Conservation (phyloP, 2,888 invertebrate species). For the Seira sanloemensis region DNA sequence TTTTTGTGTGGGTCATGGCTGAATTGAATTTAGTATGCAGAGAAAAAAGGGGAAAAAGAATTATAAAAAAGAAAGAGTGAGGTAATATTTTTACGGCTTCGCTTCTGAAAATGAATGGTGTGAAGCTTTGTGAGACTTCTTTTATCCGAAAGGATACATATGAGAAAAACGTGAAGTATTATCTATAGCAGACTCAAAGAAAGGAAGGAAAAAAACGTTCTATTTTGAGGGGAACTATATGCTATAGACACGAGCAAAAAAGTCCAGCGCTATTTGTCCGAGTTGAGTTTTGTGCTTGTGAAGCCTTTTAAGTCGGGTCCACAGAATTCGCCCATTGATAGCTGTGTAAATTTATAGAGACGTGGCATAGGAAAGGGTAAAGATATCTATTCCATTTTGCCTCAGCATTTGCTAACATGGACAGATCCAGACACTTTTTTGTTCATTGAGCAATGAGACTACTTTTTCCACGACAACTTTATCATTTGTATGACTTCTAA, state of each 20-base stretch:
- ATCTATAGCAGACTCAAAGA: neutral
- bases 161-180: neutral
- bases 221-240: slow-evolving; percentile 45
- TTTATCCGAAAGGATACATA: neutral
- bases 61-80: slow-evolving; percentile 17
- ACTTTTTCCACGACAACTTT: too few species aligned
- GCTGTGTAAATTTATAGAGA: neutral
- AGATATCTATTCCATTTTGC: too few species aligned
- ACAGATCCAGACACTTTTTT: too few species aligned
- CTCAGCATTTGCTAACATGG: too few species aligned
- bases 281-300: slow-evolving; percentile 53
- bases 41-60: slow-evolving; percentile 7
- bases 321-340: slow-evolving; percentile 34
- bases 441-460: too few species aligned
- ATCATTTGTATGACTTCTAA: too few species aligned
- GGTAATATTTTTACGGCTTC: neutral
- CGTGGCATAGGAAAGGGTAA: neutral
- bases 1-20: slow-evolving; percentile 51
- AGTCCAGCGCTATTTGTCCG: slow-evolving; percentile 56
- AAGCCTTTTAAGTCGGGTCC: slow-evolving; percentile 40
- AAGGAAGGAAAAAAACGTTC: slow-evolving; percentile 45
- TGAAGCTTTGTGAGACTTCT: slow-evolving; percentile 32
- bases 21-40: slow-evolving; percentile 49
- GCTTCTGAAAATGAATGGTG: slow-evolving; percentile 42
- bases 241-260: neutral